Percentiles rank a stretch among this genome's conserved stretches.
Evolutionary conservation across 1,140 invertebrate genomes (phyloP).

Genomic region (Drosophila sechellia): DNA sequence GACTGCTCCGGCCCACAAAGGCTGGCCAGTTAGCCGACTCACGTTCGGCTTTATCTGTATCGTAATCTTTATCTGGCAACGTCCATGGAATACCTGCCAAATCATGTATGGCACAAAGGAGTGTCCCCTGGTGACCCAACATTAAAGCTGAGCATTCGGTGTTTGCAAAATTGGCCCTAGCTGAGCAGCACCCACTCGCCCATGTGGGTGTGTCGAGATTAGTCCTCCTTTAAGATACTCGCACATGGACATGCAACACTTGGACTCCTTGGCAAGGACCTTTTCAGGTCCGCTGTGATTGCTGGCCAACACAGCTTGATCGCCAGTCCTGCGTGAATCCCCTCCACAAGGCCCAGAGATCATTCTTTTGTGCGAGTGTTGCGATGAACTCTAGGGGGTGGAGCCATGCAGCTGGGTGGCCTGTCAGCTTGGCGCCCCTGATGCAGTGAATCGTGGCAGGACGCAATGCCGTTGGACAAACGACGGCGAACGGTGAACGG

Average conservation of each 20-base stretch:
- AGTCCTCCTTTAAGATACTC: background rate
- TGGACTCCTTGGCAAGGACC: background rate
- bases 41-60: slow-evolving; percentile 18
- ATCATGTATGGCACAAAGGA: slow-evolving; percentile 8
- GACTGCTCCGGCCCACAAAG: slow-evolving; percentile 1
- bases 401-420: too few species aligned
- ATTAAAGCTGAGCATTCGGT: background rate
- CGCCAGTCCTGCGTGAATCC: background rate
- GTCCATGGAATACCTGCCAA: slow-evolving; percentile 15
- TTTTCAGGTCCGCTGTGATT: background rate
- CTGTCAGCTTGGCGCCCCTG: background rate
- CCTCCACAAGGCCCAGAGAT: background rate
- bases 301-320: background rate
- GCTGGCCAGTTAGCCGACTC: background rate
- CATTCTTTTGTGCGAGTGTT: background rate
- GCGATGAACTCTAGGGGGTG: background rate
- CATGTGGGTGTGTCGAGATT: too few species aligned
- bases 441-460: slow-evolving; percentile 12
- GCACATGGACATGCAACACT: background rate
- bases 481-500: background rate
- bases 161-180: background rate
- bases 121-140: background rate
- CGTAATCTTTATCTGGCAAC: slow-evolving; percentile 41
- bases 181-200: background rate
- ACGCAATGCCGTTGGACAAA: slow-evolving; percentile 7